Evolutionary conservation across 1,140 invertebrate species (phyloP), one percentile per base, ranked within the genome.

Genomic region (Conus ventricosus): DNA sequence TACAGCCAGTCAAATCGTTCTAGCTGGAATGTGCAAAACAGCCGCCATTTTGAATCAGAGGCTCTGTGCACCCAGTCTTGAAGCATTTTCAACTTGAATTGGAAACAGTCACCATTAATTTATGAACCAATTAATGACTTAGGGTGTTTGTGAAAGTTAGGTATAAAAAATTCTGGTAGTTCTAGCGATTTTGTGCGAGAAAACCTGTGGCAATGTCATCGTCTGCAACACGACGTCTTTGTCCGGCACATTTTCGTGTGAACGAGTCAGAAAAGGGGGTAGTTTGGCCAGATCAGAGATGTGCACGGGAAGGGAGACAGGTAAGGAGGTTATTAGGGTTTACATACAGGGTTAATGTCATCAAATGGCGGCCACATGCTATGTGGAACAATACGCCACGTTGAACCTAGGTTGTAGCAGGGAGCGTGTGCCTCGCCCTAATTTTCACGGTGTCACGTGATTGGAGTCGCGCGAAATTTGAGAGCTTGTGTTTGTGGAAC

Each of bases 41-140:
- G 85, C 85, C 85, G 85, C 85, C 85, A 87, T 87, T 53, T 87
- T 87, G 85, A 87, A 87, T 87, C 25, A 39, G 25, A 80, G 54
- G 85, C 71, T 53, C 53, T 54, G 75, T 75, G 71, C 71, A 87
- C 51, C 75, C 75, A 87, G 85, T 87, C 57, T 78, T 53, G n/a
- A 57, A 54, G 75, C 71, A 20, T 23, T 80, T 57, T 57, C 71
- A 15, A 23, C 71, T 78, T n/a, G 15, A 57, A 78, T 78, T 57
- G 85, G 71, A 57, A 55, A 54, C 63, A 13, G 39, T n/a, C 71
- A 67, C 54, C 51, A 87, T 23, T n/a, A 76, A 27, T 55, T 53
- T 13, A 87, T 39, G 4, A 17, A 53, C 51, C 71, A 87, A 57
- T 53, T 54, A 54, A 53, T 87, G 75, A 27, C 1, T 10, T 75